phyloP scores from a whole-genome alignment of 2,797 vertebrate species.

The Basileuterus tristriatus region DNA sequence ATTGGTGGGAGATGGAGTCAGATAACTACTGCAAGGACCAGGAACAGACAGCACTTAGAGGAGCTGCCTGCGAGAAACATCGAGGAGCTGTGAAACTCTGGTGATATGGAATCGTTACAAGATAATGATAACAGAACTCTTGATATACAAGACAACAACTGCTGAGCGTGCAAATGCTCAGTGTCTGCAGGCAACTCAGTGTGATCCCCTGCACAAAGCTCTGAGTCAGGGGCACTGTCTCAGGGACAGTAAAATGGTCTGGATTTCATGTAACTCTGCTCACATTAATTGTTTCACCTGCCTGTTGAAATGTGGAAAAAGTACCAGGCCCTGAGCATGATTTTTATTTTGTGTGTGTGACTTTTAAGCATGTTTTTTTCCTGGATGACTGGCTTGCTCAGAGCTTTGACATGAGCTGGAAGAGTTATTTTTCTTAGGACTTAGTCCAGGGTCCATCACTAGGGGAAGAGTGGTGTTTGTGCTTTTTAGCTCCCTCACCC shows the following conservation, averaged over 20 bases:
- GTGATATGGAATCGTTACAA: no score
- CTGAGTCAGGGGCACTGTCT: not conserved
- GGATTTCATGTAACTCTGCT: not conserved
- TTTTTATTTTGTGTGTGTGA: not conserved
- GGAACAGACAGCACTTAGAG: no score
- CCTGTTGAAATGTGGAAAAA: not conserved
- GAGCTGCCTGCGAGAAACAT: no score
- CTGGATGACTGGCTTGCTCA: not conserved
- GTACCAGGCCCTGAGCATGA: not conserved
- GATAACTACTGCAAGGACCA: no score
- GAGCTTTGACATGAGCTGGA: not conserved
- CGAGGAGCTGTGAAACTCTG: no score
- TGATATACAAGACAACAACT: no score
- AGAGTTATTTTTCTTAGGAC: not conserved
- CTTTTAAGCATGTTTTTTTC: not conserved
- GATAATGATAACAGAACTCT: no score
- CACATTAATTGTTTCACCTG: not conserved
- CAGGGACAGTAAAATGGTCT: not conserved
- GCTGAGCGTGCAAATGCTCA: accelerated
- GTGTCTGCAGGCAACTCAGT: not conserved
- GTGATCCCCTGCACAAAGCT: not conserved
- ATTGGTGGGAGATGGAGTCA: no score
- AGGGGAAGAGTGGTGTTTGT: not conserved
- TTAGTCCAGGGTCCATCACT: not conserved
- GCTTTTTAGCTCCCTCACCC: not conserved